Evolutionary conservation across 2,888 invertebrate genomes (phyloP).

Genomic region (Icerya purchasi): DNA sequence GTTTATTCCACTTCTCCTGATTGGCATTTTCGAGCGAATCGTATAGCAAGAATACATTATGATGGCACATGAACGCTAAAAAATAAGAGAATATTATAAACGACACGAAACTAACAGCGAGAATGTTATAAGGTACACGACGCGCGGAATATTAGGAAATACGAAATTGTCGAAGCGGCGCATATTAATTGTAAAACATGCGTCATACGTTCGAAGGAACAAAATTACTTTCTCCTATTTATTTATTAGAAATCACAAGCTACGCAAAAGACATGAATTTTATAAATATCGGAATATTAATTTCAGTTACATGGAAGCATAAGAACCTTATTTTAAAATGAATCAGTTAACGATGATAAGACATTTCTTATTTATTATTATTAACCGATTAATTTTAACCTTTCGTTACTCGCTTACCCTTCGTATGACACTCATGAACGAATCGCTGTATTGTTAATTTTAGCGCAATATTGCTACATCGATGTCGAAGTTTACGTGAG

Average conservation of each 20-base stretch:
- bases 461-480: too few species aligned
- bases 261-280: too few species aligned
- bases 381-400: too few species aligned
- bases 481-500: too few species aligned
- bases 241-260: background rate
- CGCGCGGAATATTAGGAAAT: background rate
- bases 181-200: background rate
- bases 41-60: slow-evolving; percentile 66
- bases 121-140: background rate
- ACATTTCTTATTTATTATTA: too few species aligned
- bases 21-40: slow-evolving; percentile 53
- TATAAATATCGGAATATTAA: too few species aligned
- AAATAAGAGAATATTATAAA: slow-evolving; percentile 14
- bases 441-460: too few species aligned
- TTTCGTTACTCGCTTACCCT: too few species aligned
- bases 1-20: slow-evolving; percentile 53
- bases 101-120: background rate
- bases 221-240: background rate
- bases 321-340: background rate
- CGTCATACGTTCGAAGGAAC: background rate
- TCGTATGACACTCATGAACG: too few species aligned
- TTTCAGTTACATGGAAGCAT: too few species aligned
- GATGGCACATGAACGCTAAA: slow-evolving; percentile 75
- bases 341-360: background rate
- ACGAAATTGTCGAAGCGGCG: background rate